Percentiles rank a stretch among this genome's conserved stretches.
Conservation (phyloP, 2,888 invertebrate species). For the Drosophila borborema region DNA sequence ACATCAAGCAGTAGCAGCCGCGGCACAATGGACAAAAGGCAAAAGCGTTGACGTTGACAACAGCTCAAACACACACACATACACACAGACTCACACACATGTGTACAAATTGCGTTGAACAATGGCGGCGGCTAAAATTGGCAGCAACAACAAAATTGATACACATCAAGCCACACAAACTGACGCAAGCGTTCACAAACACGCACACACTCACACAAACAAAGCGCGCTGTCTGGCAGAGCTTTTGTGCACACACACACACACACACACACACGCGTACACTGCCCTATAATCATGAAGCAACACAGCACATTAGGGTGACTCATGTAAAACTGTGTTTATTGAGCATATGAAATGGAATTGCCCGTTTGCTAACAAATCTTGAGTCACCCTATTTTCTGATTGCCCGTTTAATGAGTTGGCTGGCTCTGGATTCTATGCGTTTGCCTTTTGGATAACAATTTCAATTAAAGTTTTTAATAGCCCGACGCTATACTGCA, state of each 20-base stretch:
- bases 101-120: slow-evolving; percentile 50
- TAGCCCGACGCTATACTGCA: slow-evolving; percentile 39
- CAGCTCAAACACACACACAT: slow-evolving; percentile 20
- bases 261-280: not conserved
- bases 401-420: slow-evolving; percentile 44
- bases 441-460: slow-evolving; percentile 41
- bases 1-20: slow-evolving; percentile 53
- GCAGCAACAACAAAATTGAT: slow-evolving; percentile 66
- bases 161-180: slow-evolving; percentile 51
- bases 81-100: slow-evolving; percentile 22
- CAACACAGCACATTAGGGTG: slow-evolving; percentile 32
- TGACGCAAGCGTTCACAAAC: slow-evolving; percentile 42
- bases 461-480: slow-evolving; percentile 68
- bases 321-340: slow-evolving; percentile 33
- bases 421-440: slow-evolving; percentile 1
- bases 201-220: slow-evolving; percentile 7
- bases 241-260: slow-evolving; percentile 36
- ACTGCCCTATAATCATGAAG: slow-evolving; percentile 36
- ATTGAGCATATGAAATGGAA: not conserved
- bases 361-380: slow-evolving; percentile 12
- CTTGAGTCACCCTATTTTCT: slow-evolving; percentile 35
- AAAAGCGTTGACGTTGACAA: slow-evolving; percentile 62
- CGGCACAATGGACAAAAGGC: slow-evolving; percentile 62
- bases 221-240: slow-evolving; percentile 55
- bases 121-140: slow-evolving; percentile 56